Conservation (phyloP, 2,797 vertebrate genomes). For the Siniperca obscura region DNA sequence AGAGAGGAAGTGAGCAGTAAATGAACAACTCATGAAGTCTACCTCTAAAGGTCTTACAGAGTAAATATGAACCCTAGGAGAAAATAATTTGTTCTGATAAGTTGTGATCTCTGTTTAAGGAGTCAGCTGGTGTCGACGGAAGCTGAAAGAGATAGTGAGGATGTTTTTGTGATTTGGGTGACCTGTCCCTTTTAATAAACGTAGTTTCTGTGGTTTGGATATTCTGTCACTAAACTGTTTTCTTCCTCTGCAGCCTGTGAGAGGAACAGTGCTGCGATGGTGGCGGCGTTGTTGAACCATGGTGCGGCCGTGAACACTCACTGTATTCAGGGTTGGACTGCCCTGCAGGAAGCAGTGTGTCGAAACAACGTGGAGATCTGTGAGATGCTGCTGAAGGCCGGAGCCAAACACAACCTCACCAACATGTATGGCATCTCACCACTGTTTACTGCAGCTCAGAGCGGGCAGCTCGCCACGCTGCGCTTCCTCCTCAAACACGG, state of each 20-base stretch:
- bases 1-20: too few species aligned
- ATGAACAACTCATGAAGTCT: too few species aligned
- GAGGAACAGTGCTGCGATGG: slow-evolving; percentile 84
- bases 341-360: slow-evolving; percentile 90
- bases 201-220: too few species aligned
- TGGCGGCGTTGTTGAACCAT: slow-evolving; percentile 85
- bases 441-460: slow-evolving; percentile 92
- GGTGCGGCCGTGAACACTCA: slow-evolving; percentile 86
- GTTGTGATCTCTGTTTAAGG: too few species aligned
- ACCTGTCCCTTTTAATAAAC: background rate
- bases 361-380: slow-evolving; percentile 90
- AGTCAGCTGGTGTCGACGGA: background rate
- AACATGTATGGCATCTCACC: slow-evolving; percentile 91
- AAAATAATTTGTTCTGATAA: background rate
- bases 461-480: slow-evolving; percentile 87
- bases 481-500: slow-evolving; percentile 91
- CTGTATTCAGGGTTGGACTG: slow-evolving; percentile 91
- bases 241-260: slow-evolving; percentile 89
- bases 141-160: background rate
- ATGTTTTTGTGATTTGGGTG: background rate
- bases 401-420: slow-evolving; percentile 88
- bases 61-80: background rate
- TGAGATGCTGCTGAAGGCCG: slow-evolving; percentile 90
- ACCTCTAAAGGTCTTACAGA: too few species aligned
- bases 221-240: background rate